Percentiles rank a stretch among this genome's conserved stretches.
Evolutionary conservation across 2,113 vertebrate genomes (phyloP).

Genomic region (Sus scrofa): T2T-Sscrofa CM000819.6:38690501-38691000

Average conservation of each 20-base stretch:
- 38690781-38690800: conserved; percentile 26
- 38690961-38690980: not conserved
- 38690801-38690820: not conserved
- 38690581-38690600: conserved; percentile 85
- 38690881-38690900: not conserved
- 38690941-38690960: not conserved
- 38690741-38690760: conserved; percentile 48
- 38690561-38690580: conserved; percentile 90
- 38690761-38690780: conserved; percentile 53
- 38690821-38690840: conserved; percentile 35
- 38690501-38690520: conserved; percentile 84
- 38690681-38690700: conserved; percentile 15
- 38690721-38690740: not conserved
- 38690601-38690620: conserved; percentile 87
- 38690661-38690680: conserved; percentile 69
- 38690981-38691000: not conserved
- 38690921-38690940: not conserved
- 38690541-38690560: conserved; percentile 89
- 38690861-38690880: not conserved
- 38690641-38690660: conserved; percentile 88
- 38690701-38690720: conserved; percentile 52
- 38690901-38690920: not conserved
- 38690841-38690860: conserved; percentile 57
- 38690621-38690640: conserved; percentile 86
- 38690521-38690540: conserved; percentile 89